phyloP scores from a whole-genome alignment of 2,797 vertebrate species.

The Gymnoscopelus braueri region DNA sequence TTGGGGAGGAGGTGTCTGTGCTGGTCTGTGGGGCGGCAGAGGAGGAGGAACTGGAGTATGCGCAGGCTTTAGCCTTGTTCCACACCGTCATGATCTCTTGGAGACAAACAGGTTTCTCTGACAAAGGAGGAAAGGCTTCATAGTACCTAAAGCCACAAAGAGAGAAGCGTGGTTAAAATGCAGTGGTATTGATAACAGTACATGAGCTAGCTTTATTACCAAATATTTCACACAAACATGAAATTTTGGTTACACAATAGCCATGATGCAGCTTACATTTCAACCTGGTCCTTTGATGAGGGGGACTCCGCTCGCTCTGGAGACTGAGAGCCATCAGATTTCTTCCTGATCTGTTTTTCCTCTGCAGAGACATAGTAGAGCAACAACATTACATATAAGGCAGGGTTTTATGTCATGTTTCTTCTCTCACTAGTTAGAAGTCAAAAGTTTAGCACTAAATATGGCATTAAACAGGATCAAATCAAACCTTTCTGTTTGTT shows the following conservation, averaged over 20 bases:
- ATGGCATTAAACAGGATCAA: not conserved
- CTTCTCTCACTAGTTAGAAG: not conserved
- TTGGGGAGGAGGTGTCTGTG: slow-evolving; percentile 97
- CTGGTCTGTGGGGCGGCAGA: slow-evolving; percentile 96
- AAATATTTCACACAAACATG: not conserved
- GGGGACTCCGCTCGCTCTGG: slow-evolving; percentile 92
- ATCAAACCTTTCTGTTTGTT: slow-evolving; percentile 93
- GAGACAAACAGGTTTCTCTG: slow-evolving; percentile 98
- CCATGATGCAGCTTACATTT: slow-evolving; percentile 87
- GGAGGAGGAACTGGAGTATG: slow-evolving; percentile 95
- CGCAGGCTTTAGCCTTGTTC: slow-evolving; percentile 94
- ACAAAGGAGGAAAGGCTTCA: slow-evolving; percentile 98
- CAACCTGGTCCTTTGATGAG: slow-evolving; percentile 98
- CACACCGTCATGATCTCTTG: slow-evolving; percentile 99
- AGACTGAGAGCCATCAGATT: slow-evolving; percentile 92
- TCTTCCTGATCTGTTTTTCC: slow-evolving; percentile 94
- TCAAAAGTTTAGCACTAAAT: not conserved
- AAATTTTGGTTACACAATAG: not conserved
- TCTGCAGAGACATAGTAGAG: slow-evolving; percentile 77
- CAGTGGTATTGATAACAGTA: not conserved
- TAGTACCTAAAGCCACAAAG: slow-evolving; percentile 89
- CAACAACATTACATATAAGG: not conserved
- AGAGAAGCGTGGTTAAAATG: slow-evolving; percentile 24
- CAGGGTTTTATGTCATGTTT: not conserved
- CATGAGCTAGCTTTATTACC: not conserved